phyloP scores from a whole-genome alignment of 2,113 vertebrate genomes.

The Misgurnus anguillicaudatus region DNA sequence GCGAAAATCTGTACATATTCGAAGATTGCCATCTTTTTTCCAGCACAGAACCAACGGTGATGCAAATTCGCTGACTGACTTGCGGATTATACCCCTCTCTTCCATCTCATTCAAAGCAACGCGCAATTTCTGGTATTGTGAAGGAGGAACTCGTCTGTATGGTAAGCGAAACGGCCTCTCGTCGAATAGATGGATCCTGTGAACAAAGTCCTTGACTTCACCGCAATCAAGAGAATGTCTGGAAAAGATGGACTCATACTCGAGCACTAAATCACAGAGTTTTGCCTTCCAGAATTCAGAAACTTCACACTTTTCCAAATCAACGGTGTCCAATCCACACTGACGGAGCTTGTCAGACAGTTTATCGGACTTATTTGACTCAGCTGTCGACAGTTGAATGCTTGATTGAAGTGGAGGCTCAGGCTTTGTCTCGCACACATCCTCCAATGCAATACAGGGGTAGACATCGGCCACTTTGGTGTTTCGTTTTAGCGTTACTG shows the following conservation, averaged over 20 bases:
- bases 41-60: conserved; percentile 6
- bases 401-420: neutral
- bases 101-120: conserved; percentile 3
- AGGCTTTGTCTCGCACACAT: neutral
- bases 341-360: neutral
- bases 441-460: conserved; percentile 43
- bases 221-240: conserved; percentile 33
- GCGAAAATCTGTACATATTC: neutral
- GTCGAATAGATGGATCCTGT: conserved; percentile 4
- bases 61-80: neutral
- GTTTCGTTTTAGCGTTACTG: conserved; percentile 28
- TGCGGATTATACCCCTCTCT: neutral
- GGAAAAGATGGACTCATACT: conserved; percentile 30
- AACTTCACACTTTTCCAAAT: neutral
- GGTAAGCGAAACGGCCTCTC: neutral
- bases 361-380: neutral
- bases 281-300: neutral
- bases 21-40: neutral
- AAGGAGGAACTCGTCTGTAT: neutral
- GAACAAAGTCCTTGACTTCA: conserved; percentile 16
- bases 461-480: conserved; percentile 41
- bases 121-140: conserved; percentile 3
- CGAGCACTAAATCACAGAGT: neutral
- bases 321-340: neutral
- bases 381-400: neutral